phyloP scores from a whole-genome alignment of 2,113 vertebrate species.

The Thomomys bottae region DNA sequence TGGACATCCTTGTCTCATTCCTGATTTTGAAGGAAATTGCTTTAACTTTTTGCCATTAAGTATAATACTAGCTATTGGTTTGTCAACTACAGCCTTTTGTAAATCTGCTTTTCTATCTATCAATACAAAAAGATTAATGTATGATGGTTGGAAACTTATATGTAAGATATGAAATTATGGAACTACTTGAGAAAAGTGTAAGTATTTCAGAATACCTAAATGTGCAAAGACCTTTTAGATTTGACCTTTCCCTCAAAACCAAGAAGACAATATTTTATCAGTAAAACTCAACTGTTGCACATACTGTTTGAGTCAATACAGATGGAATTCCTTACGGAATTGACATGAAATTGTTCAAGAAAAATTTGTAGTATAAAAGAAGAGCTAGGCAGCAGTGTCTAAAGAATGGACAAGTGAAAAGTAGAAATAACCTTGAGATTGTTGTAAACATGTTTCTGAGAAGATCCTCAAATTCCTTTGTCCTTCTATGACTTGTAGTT shows the following conservation, averaged over 20 bases:
- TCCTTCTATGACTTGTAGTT: constrained; percentile 91
- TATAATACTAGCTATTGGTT: too few species aligned
- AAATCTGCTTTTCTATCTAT: neutral
- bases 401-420: constrained; percentile 94
- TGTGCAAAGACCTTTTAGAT: neutral
- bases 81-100: neutral
- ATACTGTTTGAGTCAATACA: constrained; percentile 92
- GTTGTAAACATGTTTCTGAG: constrained; percentile 85
- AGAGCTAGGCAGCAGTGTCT: constrained; percentile 89
- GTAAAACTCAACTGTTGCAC: constrained; percentile 88
- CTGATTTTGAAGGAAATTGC: too few species aligned
- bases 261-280: constrained; percentile 66
- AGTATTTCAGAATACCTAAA: neutral
- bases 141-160: neutral
- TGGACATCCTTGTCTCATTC: too few species aligned
- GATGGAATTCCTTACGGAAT: constrained; percentile 89
- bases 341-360: constrained; percentile 88
- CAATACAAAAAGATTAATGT: neutral
- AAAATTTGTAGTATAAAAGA: constrained; percentile 83
- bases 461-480: constrained; percentile 87
- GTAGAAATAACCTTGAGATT: constrained; percentile 91
- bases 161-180: neutral
- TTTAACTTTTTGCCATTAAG: too few species aligned
- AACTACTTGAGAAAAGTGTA: neutral
- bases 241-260: fast-evolving